Conservation (phyloP, 2,888 invertebrate species). For the Erebia epiphron region DNA sequence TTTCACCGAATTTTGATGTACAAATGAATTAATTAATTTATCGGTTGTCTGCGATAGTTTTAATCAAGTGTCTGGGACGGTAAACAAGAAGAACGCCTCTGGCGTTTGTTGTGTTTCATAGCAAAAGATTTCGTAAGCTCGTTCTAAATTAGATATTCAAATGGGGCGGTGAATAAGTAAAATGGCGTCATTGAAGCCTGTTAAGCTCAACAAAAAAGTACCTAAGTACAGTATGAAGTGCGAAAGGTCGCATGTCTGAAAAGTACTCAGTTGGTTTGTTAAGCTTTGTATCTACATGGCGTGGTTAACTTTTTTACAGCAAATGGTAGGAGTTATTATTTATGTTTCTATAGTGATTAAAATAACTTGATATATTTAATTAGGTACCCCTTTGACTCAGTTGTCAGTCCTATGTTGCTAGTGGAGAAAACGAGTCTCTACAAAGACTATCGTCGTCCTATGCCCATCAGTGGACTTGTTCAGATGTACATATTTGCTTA, state of each 20-base stretch:
- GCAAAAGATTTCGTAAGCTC: background rate
- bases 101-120: background rate
- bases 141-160: background rate
- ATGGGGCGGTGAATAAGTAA: conserved; percentile 6
- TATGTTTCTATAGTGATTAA: too few species aligned
- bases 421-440: too few species aligned
- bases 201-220: background rate
- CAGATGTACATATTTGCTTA: too few species aligned
- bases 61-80: background rate
- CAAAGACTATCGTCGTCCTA: too few species aligned
- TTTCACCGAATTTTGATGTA: too few species aligned
- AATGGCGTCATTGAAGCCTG: background rate
- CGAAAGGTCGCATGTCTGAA: background rate
- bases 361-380: too few species aligned
- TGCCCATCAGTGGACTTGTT: too few species aligned
- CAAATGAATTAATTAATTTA: too few species aligned
- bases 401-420: too few species aligned
- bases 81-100: background rate
- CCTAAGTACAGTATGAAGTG: background rate
- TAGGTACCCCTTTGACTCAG: too few species aligned
- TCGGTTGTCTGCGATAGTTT: background rate
- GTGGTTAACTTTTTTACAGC: background rate
- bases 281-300: background rate
- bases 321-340: too few species aligned
- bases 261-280: background rate